A percentile compares a stretch with the other conserved stretches of the same genome.
phyloP scores from a whole-genome alignment of 2,113 vertebrate genomes.

The Pluvialis apricaria region DNA sequence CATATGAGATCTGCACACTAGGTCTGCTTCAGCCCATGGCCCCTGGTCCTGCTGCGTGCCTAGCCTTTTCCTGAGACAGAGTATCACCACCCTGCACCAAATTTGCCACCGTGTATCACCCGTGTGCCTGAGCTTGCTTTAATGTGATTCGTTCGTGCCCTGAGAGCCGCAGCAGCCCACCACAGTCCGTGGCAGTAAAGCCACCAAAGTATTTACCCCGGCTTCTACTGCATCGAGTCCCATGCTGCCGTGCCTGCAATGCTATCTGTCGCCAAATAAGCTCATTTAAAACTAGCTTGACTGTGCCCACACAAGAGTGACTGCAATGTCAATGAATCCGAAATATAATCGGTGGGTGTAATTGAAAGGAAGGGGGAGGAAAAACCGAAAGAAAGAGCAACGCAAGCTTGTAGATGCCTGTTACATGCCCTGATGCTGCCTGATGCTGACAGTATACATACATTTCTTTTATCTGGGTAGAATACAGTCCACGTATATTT shows the following conservation, averaged over 20 bases:
- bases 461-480: neutral
- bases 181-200: fast-evolving
- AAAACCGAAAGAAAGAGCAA: neutral
- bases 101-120: fast-evolving
- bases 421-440: neutral
- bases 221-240: neutral
- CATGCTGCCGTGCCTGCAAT: neutral
- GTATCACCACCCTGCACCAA: fast-evolving
- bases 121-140: neutral
- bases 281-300: neutral
- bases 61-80: neutral
- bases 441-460: neutral
- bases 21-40: neutral
- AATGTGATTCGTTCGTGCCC: fast-evolving
- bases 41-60: no score
- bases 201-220: neutral
- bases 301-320: conserved; percentile 27
- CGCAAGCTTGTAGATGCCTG: neutral
- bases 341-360: neutral
- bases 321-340: conserved; percentile 33
- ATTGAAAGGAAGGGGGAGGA: neutral
- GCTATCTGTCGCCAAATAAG: neutral
- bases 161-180: neutral
- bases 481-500: neutral
- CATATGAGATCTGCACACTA: fast-evolving